Evolutionary conservation across 2,888 invertebrate genomes (phyloP).

Genomic region (Pemphredon lugubris): DNA sequence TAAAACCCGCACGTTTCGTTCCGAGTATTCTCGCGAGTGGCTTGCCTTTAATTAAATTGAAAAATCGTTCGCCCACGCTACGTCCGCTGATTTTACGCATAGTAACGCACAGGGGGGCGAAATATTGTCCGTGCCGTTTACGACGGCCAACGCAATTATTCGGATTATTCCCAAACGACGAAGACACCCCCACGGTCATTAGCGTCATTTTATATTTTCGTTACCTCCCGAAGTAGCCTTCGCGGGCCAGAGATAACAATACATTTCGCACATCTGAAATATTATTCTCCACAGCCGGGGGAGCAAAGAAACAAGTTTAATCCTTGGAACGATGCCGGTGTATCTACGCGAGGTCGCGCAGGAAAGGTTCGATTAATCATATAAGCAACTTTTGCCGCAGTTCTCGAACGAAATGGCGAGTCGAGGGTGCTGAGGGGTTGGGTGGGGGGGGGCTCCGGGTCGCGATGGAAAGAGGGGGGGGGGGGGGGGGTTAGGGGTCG

Average conservation of each 20-base stretch:
- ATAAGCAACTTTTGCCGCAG: slow-evolving; percentile 63
- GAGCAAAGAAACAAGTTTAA: slow-evolving; percentile 43
- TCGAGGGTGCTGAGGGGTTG: slow-evolving; percentile 7
- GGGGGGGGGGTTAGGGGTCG: slow-evolving; percentile 22
- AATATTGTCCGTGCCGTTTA: background rate
- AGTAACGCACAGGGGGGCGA: background rate
- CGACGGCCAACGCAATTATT: no score
- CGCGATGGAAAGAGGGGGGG: slow-evolving; percentile 4
- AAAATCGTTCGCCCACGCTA: slow-evolving; percentile 5
- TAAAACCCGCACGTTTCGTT: slow-evolving; percentile 8
- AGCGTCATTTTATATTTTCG: background rate
- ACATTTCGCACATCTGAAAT: slow-evolving; percentile 23
- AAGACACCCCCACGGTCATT: no score
- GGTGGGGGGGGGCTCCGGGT: background rate
- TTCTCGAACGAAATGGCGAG: slow-evolving; percentile 43
- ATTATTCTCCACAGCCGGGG: slow-evolving; percentile 25
- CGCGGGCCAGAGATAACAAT: slow-evolving; percentile 22
- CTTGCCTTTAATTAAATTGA: slow-evolving; percentile 44
- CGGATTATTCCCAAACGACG: no score
- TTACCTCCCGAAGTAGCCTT: no score
- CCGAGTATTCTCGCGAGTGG: slow-evolving; percentile 4
- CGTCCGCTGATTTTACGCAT: background rate
- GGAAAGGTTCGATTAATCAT: slow-evolving; percentile 66
- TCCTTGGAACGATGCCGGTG: slow-evolving; percentile 48
- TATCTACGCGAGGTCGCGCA: slow-evolving; percentile 11